Evolutionary conservation across 2,888 invertebrate genomes (phyloP), one percentile per base, ranked within the genome.

Genomic region (Caenorhabditis sp.): DNA sequence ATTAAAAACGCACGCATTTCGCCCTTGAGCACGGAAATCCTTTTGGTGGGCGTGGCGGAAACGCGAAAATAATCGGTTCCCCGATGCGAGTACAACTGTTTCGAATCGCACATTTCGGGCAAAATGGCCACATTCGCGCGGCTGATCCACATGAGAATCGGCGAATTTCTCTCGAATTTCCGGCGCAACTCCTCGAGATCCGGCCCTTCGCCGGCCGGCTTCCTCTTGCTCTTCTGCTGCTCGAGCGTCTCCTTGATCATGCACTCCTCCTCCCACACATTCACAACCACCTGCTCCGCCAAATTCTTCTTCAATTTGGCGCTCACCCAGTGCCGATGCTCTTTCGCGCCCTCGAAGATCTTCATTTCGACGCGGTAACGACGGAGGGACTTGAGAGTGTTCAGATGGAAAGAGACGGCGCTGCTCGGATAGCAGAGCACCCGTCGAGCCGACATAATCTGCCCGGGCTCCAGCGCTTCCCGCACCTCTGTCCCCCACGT

Each of bases 101-200:
- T 32, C 9, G 37, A 41, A 13, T 68, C 66, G 50, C 58, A 68
- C 15, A 68, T 41, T 30, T 58, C 66, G 1, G 66, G 56, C 17
- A 30, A 17, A 39, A 68, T 39, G 2, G 66, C 56, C 20, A 68
- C 43, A 7, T 24, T 56, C 3, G 58, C 58, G 30, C 17, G 11
- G 15, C 66, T 46, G 24, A 68, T 55, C 66, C 66, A 68, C 39
- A 58, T 24, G 9, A 68, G 50, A 50, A 68, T 58, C 30, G 66
- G 66, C 13, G 66, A 3, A 22, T 30, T 58, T 11, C 41, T 58
- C 7, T 32, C 50, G 15, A n/a, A n/a, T 22, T 20, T 39, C 58
- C 50, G 5, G 9, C 24, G 15, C 8, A 24, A 6, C 20, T 46
- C 26, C 32, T 59, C 24, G 24, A 17, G 11, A 22, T 35, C 35